Base-by-base conservation (phyloP, 2,888 invertebrate genomes). In the Melanostoma scalare region DNA sequence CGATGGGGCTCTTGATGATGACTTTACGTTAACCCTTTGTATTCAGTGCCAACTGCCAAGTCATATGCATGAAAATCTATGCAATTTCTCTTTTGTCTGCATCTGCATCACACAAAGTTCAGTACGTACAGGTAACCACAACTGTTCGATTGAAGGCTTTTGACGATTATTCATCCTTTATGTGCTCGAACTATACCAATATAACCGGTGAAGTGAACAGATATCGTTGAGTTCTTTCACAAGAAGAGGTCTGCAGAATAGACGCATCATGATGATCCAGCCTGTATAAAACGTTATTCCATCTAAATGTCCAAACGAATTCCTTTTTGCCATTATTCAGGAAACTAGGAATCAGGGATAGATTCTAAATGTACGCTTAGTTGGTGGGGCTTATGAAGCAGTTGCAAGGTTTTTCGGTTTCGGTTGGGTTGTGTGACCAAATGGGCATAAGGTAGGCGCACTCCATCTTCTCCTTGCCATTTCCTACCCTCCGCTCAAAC, bases 141-240 rank as follows among this genome's bases (percentile, higher is more conserved):
- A 58, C 42, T 65, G 55, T 72, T 72, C 55, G 8, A 42, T 52
- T 20, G 35, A 30, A 68, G 63, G 67, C 72, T 63, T 55, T 73
- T 73, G 73, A 53, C 82, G 78, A 82, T 82, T 73, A 78, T 78
- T 73, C 68, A 68, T 68, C 71, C 77, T 71, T 80, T 71, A 76
- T 80, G 44, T 9, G 35, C 36, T 31, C 38, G 42, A 50, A 42
- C 61, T 48, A 65, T 50, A 78, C 68, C 69, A 79, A 75, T 75
- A 63, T 44, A 42, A 50, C 56, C 69, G 36, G 38, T 75, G 80
- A 80, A 75, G 58, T 75, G 80, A 75, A 56, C 68, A 60, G 38
- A 75, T 38, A 73, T 56, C 5, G n/a, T 42, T 44, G 42, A 38
- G 8, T 44, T 55, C 38, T 42, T 53, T 42, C 38, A 36, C 4